A percentile compares a stretch with the other conserved stretches of the same genome.
These are phyloP conservation scores for Bombylius discolor DNA, from an alignment of 2,888 invertebrate genomes.

Conservation along the genomic window DNA sequence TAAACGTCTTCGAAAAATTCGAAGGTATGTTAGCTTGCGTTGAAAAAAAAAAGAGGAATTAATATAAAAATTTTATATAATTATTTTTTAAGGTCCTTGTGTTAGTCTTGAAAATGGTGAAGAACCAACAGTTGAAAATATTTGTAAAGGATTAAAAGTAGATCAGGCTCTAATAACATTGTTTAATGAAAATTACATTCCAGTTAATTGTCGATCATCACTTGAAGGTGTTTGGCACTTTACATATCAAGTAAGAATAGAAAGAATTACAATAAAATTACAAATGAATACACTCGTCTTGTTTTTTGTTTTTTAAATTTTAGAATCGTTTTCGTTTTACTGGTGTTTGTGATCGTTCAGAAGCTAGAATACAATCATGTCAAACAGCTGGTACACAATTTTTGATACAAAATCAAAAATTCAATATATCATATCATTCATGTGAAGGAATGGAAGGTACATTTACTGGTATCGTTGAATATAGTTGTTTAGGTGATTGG, in stretches of 20 bases:
- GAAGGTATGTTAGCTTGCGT: constrained; percentile 49
- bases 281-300: background rate
- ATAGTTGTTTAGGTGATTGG: constrained; percentile 89
- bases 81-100: constrained; percentile 48
- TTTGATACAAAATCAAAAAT: constrained; percentile 91
- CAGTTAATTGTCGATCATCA: constrained; percentile 83
- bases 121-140: constrained; percentile 58
- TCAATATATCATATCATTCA: constrained; percentile 83
- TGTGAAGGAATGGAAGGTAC: constrained; percentile 84
- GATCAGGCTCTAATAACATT: constrained; percentile 73
- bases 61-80: background rate
- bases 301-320: constrained; percentile 10
- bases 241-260: constrained; percentile 53
- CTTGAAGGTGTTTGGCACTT: constrained; percentile 96
- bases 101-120: constrained; percentile 51
- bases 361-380: constrained; percentile 83
- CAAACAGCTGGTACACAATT: constrained; percentile 94
- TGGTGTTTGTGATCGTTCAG: constrained; percentile 79
- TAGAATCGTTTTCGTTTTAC: constrained; percentile 78
- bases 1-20: constrained; percentile 79
- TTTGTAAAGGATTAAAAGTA: constrained; percentile 59
- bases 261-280: background rate
- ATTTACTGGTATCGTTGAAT: constrained; percentile 84
- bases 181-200: constrained; percentile 80
- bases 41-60: background rate